These are phyloP conservation scores for Gopherus flavomarginatus DNA, from an alignment of 2,113 vertebrate species.

Conservation along the genomic window DNA sequence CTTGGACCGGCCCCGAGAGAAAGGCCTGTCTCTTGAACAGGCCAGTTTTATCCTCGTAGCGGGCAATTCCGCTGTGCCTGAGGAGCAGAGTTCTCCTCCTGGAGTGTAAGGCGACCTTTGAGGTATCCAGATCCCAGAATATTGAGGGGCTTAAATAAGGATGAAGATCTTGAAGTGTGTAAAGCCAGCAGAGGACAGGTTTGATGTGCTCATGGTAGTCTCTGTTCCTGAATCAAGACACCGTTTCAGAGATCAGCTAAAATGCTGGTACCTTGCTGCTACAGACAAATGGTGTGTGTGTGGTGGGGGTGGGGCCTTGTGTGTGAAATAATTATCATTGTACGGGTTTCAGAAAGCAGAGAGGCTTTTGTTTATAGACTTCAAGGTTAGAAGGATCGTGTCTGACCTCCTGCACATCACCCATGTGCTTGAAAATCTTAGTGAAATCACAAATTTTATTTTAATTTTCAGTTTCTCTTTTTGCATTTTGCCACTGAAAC, in stretches of 20 bases:
- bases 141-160: background rate
- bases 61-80: background rate
- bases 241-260: background rate
- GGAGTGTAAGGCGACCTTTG: background rate
- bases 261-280: background rate
- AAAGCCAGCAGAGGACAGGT: background rate
- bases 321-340: background rate
- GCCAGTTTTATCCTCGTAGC: background rate
- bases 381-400: no score
- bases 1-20: background rate
- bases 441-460: no score
- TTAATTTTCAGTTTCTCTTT: background rate
- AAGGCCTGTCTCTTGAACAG: accelerated
- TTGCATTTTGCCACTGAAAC: background rate
- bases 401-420: no score
- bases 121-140: background rate
- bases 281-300: background rate
- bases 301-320: background rate
- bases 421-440: no score
- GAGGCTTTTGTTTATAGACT: background rate
- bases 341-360: background rate
- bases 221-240: background rate
- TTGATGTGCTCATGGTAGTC: background rate
- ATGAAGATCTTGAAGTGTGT: background rate
- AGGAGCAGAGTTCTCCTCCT: background rate